Evolutionary conservation across 2,888 invertebrate genomes (phyloP), one percentile per base, ranked within the genome.

Genomic region (Drosophila helvetica): DNA sequence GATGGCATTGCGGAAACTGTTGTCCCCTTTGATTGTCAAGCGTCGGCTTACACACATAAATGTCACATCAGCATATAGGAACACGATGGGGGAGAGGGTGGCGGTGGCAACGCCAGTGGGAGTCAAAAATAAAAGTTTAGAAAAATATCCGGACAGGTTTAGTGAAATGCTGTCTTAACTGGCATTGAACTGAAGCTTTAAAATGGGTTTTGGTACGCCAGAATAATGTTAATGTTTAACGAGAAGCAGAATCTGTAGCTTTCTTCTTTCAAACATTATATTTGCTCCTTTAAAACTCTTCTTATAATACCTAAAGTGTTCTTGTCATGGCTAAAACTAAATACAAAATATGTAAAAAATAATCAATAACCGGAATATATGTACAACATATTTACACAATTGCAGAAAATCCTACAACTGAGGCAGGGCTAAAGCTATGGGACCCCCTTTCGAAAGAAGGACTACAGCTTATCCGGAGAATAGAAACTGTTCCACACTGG

Each of bases 401-500:
- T 42, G 42, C 69, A 55, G 25, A 46, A 63, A 54, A 51, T 53
- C 19, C 25, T 59, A 62, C 51, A 68, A 61, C 43, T 53, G 50
- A 58, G 57, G 54, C 55, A 78, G 12, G 15, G 56, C 65, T 70
- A 87, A 87, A 82, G 82, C 88, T 85, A 62, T 74, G 33, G 53
- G 65, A 64, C 69, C 77, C 22, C 2, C 17, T 12, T 22, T 2
- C n/a, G 15, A 8, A 18, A 43, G 7, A 12, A n/a, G 8, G 1
- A 7, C 65, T 75, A 90, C 30, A 91, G 79, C 64, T 79, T 86
- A 4, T 77, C 79, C 33, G 75, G 73, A 3, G 84, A 56, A 75
- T 91, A 91, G 48, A 91, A 89, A 48, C 85, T 86, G 33, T 89
- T 85, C 92, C 92, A 92, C 2, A 90, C 67, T 42, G 75, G 56